Conservation (phyloP, 2,888 invertebrate genomes). For the Brachyptera risi region DNA sequence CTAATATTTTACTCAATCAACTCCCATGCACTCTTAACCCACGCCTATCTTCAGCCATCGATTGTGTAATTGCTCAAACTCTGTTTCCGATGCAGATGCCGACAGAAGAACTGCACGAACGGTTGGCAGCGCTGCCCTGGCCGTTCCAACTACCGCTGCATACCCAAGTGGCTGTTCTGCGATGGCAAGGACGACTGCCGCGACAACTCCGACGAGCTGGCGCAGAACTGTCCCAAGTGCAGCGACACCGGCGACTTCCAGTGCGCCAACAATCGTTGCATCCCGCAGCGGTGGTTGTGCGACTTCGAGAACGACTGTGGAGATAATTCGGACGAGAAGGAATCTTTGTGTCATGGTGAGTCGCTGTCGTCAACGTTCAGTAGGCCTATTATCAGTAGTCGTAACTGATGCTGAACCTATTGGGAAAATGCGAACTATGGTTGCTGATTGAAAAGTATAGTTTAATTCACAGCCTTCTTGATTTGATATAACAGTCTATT, state of each 20-base stretch:
- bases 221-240: slow-evolving; percentile 88
- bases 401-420: too few relatives aligned
- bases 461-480: too few relatives aligned
- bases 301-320: slow-evolving; percentile 97
- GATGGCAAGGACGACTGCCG: slow-evolving; percentile 96
- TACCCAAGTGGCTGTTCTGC: slow-evolving; percentile 97
- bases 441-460: too few relatives aligned
- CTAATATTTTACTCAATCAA: too few relatives aligned
- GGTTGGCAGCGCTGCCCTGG: slow-evolving; percentile 96
- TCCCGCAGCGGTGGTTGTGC: slow-evolving; percentile 89
- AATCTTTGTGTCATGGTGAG: slow-evolving; percentile 58
- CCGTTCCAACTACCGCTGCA: slow-evolving; percentile 88
- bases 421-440: too few relatives aligned
- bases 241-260: slow-evolving; percentile 85
- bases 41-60: too few relatives aligned
- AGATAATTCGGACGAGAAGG: slow-evolving; percentile 87
- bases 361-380: too few relatives aligned
- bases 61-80: too few relatives aligned
- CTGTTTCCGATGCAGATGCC: slow-evolving; percentile 38
- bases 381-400: too few relatives aligned
- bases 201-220: slow-evolving; percentile 89
- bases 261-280: slow-evolving; percentile 85
- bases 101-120: slow-evolving; percentile 86
- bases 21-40: too few relatives aligned
- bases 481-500: too few relatives aligned